These are phyloP conservation scores for Sebastes schlegelii DNA, from an alignment of 2,113 vertebrate genomes.

Conservation along the genomic window DNA sequence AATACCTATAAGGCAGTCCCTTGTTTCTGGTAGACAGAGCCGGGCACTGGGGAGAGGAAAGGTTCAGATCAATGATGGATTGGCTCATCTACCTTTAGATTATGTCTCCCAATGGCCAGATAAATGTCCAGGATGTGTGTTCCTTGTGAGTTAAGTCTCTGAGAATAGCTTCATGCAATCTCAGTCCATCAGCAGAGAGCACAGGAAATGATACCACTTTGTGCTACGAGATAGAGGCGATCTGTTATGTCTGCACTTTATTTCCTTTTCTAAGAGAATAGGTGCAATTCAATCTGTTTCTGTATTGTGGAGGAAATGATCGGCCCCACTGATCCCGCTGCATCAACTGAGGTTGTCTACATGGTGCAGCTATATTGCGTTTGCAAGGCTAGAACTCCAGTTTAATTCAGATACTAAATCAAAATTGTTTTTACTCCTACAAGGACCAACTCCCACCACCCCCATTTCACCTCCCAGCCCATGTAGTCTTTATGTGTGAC, in stretches of 20 bases:
- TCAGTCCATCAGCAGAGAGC: constrained; percentile 58
- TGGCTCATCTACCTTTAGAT: constrained; percentile 53
- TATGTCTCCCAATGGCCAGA: constrained; percentile 53
- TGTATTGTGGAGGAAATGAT: constrained; percentile 39
- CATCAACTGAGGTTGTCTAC: constrained; percentile 29
- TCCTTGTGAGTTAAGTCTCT: constrained; percentile 41
- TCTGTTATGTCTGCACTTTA: constrained; percentile 58
- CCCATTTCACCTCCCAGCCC: not conserved
- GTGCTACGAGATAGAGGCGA: constrained; percentile 47
- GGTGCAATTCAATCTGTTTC: constrained; percentile 28
- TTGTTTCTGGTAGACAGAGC: constrained; percentile 7
- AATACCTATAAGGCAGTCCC: not conserved
- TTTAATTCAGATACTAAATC: constrained; percentile 35
- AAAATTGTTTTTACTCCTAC: constrained; percentile 32
- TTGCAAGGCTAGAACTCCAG: constrained; percentile 16
- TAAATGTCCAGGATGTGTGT: constrained; percentile 53
- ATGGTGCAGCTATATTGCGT: constrained; percentile 19
- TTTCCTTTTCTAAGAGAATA: constrained; percentile 46
- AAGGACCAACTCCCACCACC: not conserved
- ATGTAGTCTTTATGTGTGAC: constrained; percentile 16
- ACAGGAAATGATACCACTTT: constrained; percentile 53
- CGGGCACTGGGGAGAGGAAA: not conserved
- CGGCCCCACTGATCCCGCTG: constrained; percentile 16
- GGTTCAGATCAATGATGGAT: constrained; percentile 58
- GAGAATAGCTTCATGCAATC: constrained; percentile 62